Conservation (phyloP, 2,113 vertebrate species). For the Monopterus albus region DNA sequence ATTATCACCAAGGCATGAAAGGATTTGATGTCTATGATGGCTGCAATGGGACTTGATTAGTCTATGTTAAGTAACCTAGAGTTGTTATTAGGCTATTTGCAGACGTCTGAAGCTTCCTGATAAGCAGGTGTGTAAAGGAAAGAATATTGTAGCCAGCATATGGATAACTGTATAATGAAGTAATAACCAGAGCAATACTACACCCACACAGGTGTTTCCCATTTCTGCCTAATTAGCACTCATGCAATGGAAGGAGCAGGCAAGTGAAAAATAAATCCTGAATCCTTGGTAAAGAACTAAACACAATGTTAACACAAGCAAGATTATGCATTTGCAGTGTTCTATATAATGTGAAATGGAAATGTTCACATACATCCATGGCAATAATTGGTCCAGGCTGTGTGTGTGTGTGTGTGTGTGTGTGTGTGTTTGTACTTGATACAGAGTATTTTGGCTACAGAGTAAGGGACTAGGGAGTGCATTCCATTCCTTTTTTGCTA, state of each 20-base stretch:
- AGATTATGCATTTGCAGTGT: no score
- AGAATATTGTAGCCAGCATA: neutral
- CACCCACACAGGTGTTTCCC: constrained; percentile 7
- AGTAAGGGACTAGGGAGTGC: no score
- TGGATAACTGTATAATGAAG: neutral
- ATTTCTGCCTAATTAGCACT: constrained; percentile 12
- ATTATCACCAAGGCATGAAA: no score
- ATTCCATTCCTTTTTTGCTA: neutral
- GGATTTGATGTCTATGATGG: constrained; percentile 11
- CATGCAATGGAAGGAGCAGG: no score
- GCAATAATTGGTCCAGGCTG: neutral
- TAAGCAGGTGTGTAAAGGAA: constrained; percentile 24
- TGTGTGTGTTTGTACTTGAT: no score
- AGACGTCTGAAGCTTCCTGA: constrained; percentile 26
- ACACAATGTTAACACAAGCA: no score
- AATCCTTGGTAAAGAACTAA: no score
- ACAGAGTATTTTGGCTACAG: no score
- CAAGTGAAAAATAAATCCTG: no score
- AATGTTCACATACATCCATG: neutral
- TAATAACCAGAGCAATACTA: neutral
- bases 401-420: no score
- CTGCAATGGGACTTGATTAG: constrained; percentile 18
- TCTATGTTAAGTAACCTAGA: constrained; percentile 34
- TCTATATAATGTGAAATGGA: neutral
- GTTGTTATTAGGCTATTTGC: no score